A percentile compares a stretch with the other conserved stretches of the same genome.
Evolutionary conservation across 2,113 vertebrate species (phyloP).

Genomic region (Dryoscopus gambensis): DNA sequence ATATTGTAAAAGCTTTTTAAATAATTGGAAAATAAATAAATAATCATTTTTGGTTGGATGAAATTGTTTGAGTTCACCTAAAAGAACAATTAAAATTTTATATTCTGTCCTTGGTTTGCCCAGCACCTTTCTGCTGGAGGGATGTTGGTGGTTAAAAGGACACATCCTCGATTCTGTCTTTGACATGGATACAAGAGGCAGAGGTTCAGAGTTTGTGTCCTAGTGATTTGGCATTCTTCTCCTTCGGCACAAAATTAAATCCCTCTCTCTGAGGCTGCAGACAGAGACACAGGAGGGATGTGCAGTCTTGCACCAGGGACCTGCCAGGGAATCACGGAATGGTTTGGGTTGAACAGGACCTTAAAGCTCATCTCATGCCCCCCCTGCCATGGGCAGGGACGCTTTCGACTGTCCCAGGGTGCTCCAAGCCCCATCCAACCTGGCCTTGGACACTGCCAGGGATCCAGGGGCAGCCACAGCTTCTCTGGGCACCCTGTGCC

Average conservation of each 20-base stretch:
- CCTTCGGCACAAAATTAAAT: not conserved
- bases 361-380: not conserved
- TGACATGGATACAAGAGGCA: not conserved
- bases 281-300: not conserved
- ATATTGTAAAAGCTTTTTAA: not conserved
- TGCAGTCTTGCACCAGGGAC: not conserved
- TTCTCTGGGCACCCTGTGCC: rapidly evolving
- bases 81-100: not conserved
- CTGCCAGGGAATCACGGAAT: not conserved
- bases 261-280: not conserved
- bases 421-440: rapidly evolving
- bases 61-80: not conserved
- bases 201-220: not conserved
- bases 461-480: not conserved
- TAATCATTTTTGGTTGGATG: not conserved
- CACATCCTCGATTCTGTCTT: too few species aligned
- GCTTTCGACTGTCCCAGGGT: rapidly evolving
- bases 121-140: not conserved
- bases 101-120: not conserved
- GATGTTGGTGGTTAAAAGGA: not conserved
- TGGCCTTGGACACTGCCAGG: not conserved
- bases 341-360: not conserved
- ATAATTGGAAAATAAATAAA: not conserved
- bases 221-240: not conserved
- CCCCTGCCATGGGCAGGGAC: not conserved